phyloP scores from a whole-genome alignment of 1,140 invertebrate genomes.

The Fopius arisanus region DNA sequence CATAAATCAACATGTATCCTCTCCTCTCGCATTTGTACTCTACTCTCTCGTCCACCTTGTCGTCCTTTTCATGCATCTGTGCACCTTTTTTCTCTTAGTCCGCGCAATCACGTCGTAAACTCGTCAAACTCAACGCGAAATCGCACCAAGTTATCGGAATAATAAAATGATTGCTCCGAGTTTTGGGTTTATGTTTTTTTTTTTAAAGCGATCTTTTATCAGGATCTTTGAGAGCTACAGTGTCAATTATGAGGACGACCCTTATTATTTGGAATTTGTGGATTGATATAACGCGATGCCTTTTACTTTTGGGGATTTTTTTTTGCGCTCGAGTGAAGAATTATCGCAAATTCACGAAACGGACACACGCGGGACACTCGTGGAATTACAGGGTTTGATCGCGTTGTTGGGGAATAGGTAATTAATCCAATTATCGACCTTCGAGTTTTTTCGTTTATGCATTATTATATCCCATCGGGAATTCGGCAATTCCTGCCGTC shows the following conservation, averaged over 20 bases:
- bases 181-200: not conserved
- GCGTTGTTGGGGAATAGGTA: slow-evolving; percentile 44
- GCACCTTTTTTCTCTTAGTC: slow-evolving; percentile 38
- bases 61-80: slow-evolving; percentile 9
- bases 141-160: slow-evolving; percentile 63
- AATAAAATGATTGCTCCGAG: slow-evolving; percentile 60
- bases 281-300: not conserved
- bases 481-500: slow-evolving; percentile 50
- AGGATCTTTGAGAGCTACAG: not conserved
- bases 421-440: slow-evolving; percentile 62
- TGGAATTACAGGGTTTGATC: slow-evolving; percentile 54
- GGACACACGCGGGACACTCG: slow-evolving; percentile 12
- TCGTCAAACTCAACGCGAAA: slow-evolving; percentile 63
- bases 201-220: not conserved
- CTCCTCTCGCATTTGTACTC: slow-evolving; percentile 26
- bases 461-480: slow-evolving; percentile 43
- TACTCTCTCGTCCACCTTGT: not conserved
- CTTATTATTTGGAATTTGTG: not conserved
- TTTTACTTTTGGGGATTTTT: not conserved
- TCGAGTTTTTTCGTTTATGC: not conserved
- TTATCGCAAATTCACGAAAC: slow-evolving; percentile 1
- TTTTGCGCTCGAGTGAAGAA: slow-evolving; percentile 16
- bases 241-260: not conserved
- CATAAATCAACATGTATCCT: slow-evolving; percentile 58
- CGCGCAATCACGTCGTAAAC: slow-evolving; percentile 60